A percentile compares a stretch with the other conserved stretches of the same genome.
phyloP scores from a whole-genome alignment of 2,797 vertebrate genomes.

The Eupleurogrammus muticus region DNA sequence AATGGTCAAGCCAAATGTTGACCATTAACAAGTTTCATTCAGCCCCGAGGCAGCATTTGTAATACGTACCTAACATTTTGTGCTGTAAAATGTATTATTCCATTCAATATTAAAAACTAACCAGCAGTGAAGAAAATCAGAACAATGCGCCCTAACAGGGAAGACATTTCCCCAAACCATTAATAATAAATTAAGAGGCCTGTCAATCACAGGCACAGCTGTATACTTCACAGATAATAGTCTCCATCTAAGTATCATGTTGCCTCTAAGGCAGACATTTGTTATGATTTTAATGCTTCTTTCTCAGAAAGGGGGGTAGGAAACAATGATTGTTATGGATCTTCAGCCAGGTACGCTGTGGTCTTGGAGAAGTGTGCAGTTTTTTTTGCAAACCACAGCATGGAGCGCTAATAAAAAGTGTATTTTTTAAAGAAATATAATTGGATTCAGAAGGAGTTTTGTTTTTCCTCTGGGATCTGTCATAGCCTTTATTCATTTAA shows the following conservation, averaged over 20 bases:
- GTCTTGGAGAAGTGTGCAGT: conserved; percentile 32
- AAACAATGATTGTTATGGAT: conserved; percentile 15
- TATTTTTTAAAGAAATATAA: conserved; percentile 41
- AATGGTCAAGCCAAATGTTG: conserved; percentile 1
- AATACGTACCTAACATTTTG: conserved; percentile 34
- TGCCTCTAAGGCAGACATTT: conserved; percentile 43
- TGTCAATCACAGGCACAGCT: conserved; percentile 73
- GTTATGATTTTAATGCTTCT: conserved; percentile 37
- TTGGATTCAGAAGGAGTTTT: conserved; percentile 50
- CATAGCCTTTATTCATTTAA: conserved; percentile 37
- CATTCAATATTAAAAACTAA: conserved; percentile 57
- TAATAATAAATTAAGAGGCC: conserved; percentile 75
- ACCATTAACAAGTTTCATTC: conserved; percentile 17
- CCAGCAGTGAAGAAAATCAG: conserved; percentile 53
- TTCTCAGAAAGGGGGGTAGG: conserved; percentile 19
- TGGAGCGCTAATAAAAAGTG: conserved; percentile 14
- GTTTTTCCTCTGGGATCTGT: conserved; percentile 30
- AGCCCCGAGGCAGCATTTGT: conserved; percentile 15
- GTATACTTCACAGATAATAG: conserved; percentile 63
- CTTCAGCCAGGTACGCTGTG: conserved; percentile 27
- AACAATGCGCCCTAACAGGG: conserved; percentile 44
- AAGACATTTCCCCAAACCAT: conserved; percentile 68
- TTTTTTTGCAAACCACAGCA: conserved; percentile 28
- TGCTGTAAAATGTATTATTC: conserved; percentile 53
- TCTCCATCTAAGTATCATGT: conserved; percentile 54